Conservation (phyloP, 1,140 invertebrate genomes). For the Pantala flavescens region DNA sequence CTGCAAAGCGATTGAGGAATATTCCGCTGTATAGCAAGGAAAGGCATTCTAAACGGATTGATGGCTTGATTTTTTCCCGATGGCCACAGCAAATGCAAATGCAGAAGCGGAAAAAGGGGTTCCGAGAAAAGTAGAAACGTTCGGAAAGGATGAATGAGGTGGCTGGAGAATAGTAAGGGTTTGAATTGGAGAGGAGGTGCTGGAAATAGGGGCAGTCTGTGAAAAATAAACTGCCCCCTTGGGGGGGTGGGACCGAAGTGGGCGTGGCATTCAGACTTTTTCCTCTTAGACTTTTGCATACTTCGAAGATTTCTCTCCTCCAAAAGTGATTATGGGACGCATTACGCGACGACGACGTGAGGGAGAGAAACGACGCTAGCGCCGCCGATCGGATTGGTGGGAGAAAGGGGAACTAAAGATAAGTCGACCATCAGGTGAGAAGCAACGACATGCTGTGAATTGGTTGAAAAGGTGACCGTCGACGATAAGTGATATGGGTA, state of each 20-base stretch:
- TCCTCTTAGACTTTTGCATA: background rate
- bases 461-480: background rate
- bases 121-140: no score
- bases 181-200: background rate
- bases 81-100: background rate
- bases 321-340: background rate
- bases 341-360: background rate
- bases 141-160: background rate
- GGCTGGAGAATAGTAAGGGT: background rate
- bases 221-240: background rate
- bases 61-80: background rate
- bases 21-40: no score
- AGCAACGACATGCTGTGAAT: background rate
- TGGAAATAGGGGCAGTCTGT: background rate
- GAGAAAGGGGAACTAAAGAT: background rate
- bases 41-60: background rate
- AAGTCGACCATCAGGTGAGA: no score
- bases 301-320: background rate
- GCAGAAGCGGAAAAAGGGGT: no score
- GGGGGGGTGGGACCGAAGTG: background rate
- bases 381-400: background rate
- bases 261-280: background rate
- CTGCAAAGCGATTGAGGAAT: no score
- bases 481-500: conserved; percentile 1
- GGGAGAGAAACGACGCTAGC: background rate